phyloP scores from a whole-genome alignment of 2,113 vertebrate genomes.

The Hassar affinis region DNA sequence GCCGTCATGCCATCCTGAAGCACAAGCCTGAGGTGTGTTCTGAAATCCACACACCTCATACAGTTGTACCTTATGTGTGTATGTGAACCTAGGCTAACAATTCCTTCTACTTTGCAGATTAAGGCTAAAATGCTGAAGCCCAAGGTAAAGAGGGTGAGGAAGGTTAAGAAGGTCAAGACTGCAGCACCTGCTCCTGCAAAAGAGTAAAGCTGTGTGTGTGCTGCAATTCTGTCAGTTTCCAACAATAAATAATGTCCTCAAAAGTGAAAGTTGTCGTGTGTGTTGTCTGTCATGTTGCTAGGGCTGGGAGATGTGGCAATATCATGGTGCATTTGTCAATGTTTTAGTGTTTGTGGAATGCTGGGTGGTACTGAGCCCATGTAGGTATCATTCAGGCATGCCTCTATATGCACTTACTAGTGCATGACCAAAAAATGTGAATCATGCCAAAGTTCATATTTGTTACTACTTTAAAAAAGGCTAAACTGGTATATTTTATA shows the following conservation, averaged over 20 bases:
- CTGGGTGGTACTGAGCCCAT: background rate
- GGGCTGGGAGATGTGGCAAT: background rate
- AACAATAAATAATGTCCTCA: conserved; percentile 24
- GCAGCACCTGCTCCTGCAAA: conserved; percentile 33
- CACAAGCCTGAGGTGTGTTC: conserved; percentile 81
- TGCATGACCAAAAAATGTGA: no score
- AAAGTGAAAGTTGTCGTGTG: background rate
- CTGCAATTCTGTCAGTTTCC: conserved; percentile 63
- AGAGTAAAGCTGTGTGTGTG: conserved; percentile 60
- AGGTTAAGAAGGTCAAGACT: conserved; percentile 52
- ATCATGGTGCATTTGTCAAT: background rate
- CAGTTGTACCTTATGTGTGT: background rate
- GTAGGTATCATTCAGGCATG: no score
- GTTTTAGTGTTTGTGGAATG: background rate
- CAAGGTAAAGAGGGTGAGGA: conserved; percentile 67
- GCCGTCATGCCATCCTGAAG: conserved; percentile 86
- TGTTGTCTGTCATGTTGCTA: background rate
- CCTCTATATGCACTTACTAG: no score
- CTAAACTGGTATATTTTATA: no score
- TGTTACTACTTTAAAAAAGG: no score
- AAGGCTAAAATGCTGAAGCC: conserved; percentile 77
- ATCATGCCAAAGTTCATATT: no score
- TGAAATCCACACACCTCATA: background rate
- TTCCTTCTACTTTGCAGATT: conserved; percentile 58
- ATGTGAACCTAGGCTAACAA: no score